Base-by-base conservation (phyloP, 2,113 vertebrate genomes). In the Sialia sialis region DNA sequence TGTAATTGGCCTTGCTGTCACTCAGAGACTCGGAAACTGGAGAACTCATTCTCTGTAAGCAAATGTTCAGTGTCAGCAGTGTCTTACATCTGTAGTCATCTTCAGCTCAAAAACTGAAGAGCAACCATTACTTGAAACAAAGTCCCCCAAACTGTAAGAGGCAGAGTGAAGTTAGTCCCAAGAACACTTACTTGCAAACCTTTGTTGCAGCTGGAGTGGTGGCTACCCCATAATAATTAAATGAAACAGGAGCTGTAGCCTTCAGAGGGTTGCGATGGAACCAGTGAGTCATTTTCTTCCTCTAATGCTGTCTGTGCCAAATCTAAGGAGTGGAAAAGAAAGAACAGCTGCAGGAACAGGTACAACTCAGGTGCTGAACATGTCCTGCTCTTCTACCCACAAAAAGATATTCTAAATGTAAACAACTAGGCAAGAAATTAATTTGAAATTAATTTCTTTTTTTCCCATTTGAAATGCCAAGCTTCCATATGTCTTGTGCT, bases 231-330 rank as follows among this genome's bases (percentile, higher is more conserved):
- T 99, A 99, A 79, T 98, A 98, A 88, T 99, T 99, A 94, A 99
- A 99, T 26, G 98, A 97, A 39, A 99, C 98, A 0, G 99, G 99
- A 67, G 99, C 99, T 29, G 99, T 99, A 36, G 99, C 99, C 97
- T 99, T 99, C 72, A 99, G 89, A 27, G 99, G 99, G 97, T 99
- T 99, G 95, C 99, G 98, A 94, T 99, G 99, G 98, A 99, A 99
- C 99, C 99, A 99, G 76, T 99, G 99, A 14, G 99, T 98, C 99
- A 99, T 99, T 43, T 96, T 99, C 95, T 84, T 70, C 41, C 76
- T 75, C 43, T 21, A 70, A 14, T 5, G 77, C 9, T 77, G 59
- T 30, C 44, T 66, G 49, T 1, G 3, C 25, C 74, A 84, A 90
- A 49, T 7, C 94, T 96, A 27, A 91, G 56, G 29, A 6, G 5